Base-by-base conservation (phyloP, 2,888 invertebrate species). In the Conops quadrifasciatus region DNA sequence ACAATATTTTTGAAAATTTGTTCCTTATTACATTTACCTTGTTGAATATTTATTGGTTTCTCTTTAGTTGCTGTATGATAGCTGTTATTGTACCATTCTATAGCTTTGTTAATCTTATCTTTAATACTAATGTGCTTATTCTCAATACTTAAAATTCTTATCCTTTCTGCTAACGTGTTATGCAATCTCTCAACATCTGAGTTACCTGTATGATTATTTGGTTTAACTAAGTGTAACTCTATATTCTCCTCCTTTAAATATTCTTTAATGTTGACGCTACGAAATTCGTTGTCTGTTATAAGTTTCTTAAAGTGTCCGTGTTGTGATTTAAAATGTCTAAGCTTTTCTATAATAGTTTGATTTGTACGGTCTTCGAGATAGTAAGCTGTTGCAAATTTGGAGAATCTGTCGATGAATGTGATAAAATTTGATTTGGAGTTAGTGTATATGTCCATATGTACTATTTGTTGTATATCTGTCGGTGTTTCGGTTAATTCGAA, bases 161-260 rank as follows among this genome's bases (percentile, higher is more conserved):
- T 49, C 11, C 49, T 49, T 16, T 49, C 49, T 49, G 49, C 19
- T 49, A 49, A 49, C 11, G 49, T 49, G n/a, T 11, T 49, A 49
- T 49, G 49, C n/a, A 13, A 49, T 64, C 2, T 63, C 58, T 58
- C 59, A 64, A 53, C 26, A 30, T 30, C 71, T 64, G 19, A 30
- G 36, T 62, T 71, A 0, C 72, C 71, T 1, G 71, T 72, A 19
- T 73, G 73, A 53, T 58, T 75, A 51, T 72, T 73, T 11, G 70
- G 58, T 65, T 71, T 73, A 1, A 65, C 70, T 28, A 72, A 43
- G n/a, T 75, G 71, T 24, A 72, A 67, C 26, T 71, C 45, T 16
- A 73, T 73, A 11, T 51, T 51, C 47, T 74, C 51, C 9, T 62
- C 28, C 59, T 49, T 62, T 21, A 51, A 51, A 13, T 62, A 67